Conservation (phyloP, 2,797 vertebrate species). For the Scolopax rusticola region DNA sequence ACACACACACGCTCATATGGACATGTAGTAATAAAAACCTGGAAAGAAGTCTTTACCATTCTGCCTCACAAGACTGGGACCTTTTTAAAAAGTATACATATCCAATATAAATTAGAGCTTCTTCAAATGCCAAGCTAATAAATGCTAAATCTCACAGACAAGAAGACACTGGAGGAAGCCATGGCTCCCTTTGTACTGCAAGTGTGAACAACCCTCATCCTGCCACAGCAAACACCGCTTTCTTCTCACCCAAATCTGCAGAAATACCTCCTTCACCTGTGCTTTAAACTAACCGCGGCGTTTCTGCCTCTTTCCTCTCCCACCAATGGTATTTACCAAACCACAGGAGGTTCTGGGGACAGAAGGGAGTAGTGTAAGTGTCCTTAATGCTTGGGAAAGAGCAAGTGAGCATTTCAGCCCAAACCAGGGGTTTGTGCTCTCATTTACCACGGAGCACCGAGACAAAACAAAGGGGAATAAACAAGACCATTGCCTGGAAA, state of each 20-base stretch:
- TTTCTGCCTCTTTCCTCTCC: not conserved
- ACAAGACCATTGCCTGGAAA: not conserved
- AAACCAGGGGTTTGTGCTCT: not conserved
- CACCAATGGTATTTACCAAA: not conserved
- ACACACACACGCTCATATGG: not conserved
- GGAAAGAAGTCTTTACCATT: not conserved
- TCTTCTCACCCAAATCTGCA: not conserved
- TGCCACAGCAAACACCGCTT: not conserved
- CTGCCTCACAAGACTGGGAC: not conserved
- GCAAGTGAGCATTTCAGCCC: not conserved
- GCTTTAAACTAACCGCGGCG: not conserved
- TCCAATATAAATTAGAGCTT: conserved; percentile 12
- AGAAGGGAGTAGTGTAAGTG: not conserved
- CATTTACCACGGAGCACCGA: not conserved
- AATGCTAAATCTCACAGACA: not conserved
- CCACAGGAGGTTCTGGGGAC: not conserved
- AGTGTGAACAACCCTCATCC: not conserved
- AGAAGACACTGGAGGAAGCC: not conserved
- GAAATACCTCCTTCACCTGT: not conserved
- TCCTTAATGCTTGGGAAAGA: not conserved
- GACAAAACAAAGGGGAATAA: not conserved
- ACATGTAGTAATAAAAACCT: not conserved
- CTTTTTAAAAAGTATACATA: not conserved
- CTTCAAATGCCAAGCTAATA: not conserved
- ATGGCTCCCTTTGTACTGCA: not conserved